A percentile compares a stretch with the other conserved stretches of the same genome.
phyloP scores from a whole-genome alignment of 2,797 vertebrate species.

The Scyliorhinus canicula region DNA sequence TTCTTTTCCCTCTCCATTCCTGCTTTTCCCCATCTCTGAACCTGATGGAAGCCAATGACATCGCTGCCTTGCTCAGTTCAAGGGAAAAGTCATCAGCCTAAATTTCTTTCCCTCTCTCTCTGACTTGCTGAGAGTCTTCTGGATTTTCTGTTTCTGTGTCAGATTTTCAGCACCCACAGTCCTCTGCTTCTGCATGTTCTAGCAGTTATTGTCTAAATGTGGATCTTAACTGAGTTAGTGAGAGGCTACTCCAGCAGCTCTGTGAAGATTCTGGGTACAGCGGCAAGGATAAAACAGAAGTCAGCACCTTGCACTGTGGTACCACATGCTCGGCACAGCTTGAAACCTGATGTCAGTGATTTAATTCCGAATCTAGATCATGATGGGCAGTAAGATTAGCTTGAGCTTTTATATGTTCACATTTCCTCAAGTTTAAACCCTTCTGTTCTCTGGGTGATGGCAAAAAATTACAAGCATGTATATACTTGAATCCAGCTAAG shows the following conservation, averaged over 20 bases:
- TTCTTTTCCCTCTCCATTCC: no score
- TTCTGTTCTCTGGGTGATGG: not conserved
- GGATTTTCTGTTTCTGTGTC: no score
- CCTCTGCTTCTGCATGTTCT: no score
- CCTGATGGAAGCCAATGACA: no score
- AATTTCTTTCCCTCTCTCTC: no score
- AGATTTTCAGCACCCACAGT: no score
- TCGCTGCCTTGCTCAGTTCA: no score
- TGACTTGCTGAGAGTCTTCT: no score
- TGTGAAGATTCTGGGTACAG: not conserved
- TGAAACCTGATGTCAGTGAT: not conserved
- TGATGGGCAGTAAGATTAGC: not conserved
- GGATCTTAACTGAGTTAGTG: not conserved
- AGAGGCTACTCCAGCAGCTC: not conserved
- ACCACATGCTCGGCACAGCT: not conserved
- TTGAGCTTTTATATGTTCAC: not conserved
- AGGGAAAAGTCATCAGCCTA: no score
- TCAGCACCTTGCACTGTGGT: not conserved
- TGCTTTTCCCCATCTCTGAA: no score
- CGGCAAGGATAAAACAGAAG: not conserved
- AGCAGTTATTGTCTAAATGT: not conserved
- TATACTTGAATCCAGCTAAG: not conserved
- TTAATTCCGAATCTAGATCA: not conserved
- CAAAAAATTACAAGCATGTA: not conserved
- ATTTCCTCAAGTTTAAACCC: not conserved